These are phyloP conservation scores for Esox lucius DNA, from an alignment of 2,797 vertebrate species.

Conservation along the genomic window DNA sequence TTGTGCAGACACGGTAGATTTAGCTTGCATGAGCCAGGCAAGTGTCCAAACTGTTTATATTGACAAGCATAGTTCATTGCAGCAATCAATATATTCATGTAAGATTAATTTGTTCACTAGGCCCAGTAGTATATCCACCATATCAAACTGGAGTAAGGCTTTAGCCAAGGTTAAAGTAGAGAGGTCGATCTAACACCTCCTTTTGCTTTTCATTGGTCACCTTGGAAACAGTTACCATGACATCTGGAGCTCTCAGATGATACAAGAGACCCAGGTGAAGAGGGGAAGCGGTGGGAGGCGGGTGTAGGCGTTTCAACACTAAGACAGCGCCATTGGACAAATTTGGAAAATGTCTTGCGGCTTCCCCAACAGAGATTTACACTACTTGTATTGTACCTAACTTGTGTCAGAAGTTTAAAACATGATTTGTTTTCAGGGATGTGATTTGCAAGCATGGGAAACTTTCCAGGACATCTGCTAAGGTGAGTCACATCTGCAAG, in stretches of 20 bases:
- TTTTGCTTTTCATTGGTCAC: slow-evolving; percentile 64
- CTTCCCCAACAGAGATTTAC: neutral
- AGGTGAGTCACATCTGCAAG: neutral
- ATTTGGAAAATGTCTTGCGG: neutral
- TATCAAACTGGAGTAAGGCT: neutral
- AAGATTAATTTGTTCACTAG: neutral
- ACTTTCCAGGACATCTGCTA: neutral
- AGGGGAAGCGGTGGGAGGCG: slow-evolving; percentile 24
- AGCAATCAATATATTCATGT: neutral
- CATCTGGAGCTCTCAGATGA: slow-evolving; percentile 65
- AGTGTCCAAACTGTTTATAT: slow-evolving; percentile 12
- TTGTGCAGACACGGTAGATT: neutral
- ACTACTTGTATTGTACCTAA: neutral
- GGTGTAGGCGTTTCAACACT: slow-evolving; percentile 5
- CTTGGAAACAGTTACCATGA: slow-evolving; percentile 71
- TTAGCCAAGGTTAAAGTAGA: neutral
- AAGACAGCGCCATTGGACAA: neutral
- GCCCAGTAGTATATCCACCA: neutral
- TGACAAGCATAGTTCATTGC: neutral
- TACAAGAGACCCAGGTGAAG: slow-evolving; percentile 72
- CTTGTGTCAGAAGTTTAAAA: neutral
- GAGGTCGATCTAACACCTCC: slow-evolving; percentile 22
- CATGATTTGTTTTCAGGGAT: neutral
- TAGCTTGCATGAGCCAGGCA: slow-evolving; percentile 6
- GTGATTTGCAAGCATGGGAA: neutral